phyloP scores from a whole-genome alignment of 2,797 vertebrate genomes.

The Moxostoma hubbsi region DNA sequence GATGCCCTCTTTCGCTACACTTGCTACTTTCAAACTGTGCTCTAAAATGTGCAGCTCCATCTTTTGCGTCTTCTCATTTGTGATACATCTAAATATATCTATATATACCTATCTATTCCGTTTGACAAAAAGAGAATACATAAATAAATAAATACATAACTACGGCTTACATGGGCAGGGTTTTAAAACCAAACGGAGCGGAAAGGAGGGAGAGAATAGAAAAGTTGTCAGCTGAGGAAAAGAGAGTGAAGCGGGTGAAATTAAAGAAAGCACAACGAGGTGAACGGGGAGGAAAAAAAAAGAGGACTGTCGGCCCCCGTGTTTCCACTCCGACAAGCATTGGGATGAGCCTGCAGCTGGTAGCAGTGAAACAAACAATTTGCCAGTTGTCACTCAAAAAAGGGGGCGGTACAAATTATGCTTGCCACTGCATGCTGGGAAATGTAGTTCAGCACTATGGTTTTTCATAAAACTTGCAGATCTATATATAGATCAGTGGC shows the following conservation, averaged over 20 bases:
- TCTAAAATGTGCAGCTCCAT: constrained; percentile 99
- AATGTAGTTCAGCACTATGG: constrained; percentile 72
- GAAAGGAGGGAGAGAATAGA: constrained; percentile 57
- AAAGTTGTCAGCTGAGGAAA: constrained; percentile 60
- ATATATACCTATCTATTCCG: constrained; percentile 57
- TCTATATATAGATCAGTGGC: too few relatives aligned
- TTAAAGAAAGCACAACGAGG: constrained; percentile 62
- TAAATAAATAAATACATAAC: constrained; percentile 74
- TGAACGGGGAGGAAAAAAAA: constrained; percentile 57
- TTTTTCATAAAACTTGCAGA: too few relatives aligned
- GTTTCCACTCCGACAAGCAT: constrained; percentile 77
- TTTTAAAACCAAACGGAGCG: constrained; percentile 63
- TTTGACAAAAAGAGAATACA: constrained; percentile 58
- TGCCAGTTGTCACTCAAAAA: constrained; percentile 85
- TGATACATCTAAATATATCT: constrained; percentile 77
- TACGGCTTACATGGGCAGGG: constrained; percentile 59
- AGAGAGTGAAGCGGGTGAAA: constrained; percentile 62
- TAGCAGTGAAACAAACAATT: constrained; percentile 95
- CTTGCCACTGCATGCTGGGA: constrained; percentile 67
- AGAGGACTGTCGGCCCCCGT: constrained; percentile 70
- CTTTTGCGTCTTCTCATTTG: constrained; percentile 94
- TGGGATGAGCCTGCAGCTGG: constrained; percentile 84
- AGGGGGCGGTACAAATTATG: constrained; percentile 62
- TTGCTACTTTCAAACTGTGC: constrained; percentile 95
- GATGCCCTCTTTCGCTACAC: constrained; percentile 94